Conservation (phyloP, 2,797 vertebrate species). For the Pseudochirops corinnae region DNA sequence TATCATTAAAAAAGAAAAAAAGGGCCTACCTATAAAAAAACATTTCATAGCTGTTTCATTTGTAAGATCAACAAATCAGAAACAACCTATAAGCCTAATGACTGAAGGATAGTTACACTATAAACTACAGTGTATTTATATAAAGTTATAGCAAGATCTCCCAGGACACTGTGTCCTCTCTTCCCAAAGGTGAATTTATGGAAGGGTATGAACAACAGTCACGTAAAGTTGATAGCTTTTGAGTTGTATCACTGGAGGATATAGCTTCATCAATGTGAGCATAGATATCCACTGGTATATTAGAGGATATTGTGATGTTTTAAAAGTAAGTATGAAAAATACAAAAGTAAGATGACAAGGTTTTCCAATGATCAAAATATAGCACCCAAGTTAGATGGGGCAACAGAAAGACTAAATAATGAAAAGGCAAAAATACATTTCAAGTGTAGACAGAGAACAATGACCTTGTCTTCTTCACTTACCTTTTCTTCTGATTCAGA, state of each 20-base stretch:
- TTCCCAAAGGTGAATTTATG: neutral
- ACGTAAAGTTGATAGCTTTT: neutral
- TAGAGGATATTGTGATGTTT: neutral
- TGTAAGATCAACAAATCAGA: neutral
- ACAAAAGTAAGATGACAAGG: no score
- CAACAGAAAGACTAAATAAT: no score
- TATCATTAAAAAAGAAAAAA: neutral
- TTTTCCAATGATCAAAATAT: no score
- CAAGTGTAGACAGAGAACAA: no score
- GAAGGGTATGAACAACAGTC: neutral
- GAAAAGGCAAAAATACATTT: no score
- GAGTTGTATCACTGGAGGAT: neutral
- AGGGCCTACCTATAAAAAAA: neutral
- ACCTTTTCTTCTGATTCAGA: no score
- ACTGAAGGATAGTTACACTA: neutral
- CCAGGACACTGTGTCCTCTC: neutral
- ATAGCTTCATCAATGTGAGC: neutral
- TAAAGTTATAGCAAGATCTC: neutral
- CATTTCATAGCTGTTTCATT: neutral
- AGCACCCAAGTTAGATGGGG: no score
- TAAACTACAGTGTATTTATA: neutral
- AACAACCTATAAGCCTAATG: neutral
- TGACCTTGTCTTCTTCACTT: no score
- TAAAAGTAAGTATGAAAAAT: no score
- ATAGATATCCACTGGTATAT: neutral